Base-by-base conservation (phyloP, 2,888 invertebrate species). In the Chaetoderma sp. region DNA sequence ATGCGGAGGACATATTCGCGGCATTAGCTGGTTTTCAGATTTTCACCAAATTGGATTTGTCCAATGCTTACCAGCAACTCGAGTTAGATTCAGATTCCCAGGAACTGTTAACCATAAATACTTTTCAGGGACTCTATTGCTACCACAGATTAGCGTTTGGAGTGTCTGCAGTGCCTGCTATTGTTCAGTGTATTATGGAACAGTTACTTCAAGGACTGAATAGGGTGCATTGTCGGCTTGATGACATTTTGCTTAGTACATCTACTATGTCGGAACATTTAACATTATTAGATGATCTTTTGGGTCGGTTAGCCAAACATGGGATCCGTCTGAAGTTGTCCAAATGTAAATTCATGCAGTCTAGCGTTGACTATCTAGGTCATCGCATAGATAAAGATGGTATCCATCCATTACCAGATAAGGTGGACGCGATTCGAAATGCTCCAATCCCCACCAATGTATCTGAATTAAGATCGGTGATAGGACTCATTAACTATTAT, bases 401-500 rank as follows among this genome's bases (percentile, higher is more conserved):
- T 1, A 55, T 74, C 5, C 65, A 64, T 30, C 69, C 74, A 13
- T 52, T 65, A 4, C 64, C 70, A 13, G 57, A 68, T 16, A 78
- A 77, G 49, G 62, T 73, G 1, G 60, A 69, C 18, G 78, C 78
- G 0, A 73, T 81, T 25, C 49, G 54, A 13, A 60, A 74, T 13
- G 74, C 76, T 57, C 78, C 79, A 30, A 54, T 52, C 1, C 78
- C 79, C 10, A 69, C 59, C 21, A 74, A 75, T 56, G 49, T 74
- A 5, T 63, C 64, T 27, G 67, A 80, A 45, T 59, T 80, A n/a
- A 63, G 70, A 8, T 70, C 75, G 1, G 78, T 74, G 55, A 42
- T 78, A 6, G 75, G 79, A 5, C 59, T 78, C 32, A 49, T 81
- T 0, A 75, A 77, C 28, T 76, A 76, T 57, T 81, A 79, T 47